phyloP scores from a whole-genome alignment of 2,888 invertebrate genomes.

The Lamellibrachia satsuma region DNA sequence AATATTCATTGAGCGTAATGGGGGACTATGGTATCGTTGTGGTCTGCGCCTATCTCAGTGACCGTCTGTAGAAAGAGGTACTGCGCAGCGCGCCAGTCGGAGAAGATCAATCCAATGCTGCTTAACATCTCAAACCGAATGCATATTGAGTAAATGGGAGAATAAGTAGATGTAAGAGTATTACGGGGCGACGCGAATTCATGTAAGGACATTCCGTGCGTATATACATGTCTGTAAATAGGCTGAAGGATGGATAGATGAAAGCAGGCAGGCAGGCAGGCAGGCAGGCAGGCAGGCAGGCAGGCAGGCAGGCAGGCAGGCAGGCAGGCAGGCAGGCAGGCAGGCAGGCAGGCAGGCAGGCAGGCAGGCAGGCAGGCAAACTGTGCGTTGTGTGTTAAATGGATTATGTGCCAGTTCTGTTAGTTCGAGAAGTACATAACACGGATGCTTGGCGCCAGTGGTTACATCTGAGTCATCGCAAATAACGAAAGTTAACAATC shows the following conservation, averaged over 20 bases:
- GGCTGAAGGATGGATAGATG: neutral
- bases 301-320: conserved; percentile 17
- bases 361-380: neutral
- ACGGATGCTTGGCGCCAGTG: too few relatives aligned
- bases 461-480: too few relatives aligned
- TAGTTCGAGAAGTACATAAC: too few relatives aligned
- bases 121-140: conserved; percentile 1
- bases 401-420: too few relatives aligned
- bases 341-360: conserved; percentile 17
- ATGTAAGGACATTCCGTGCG: neutral
- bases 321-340: conserved; percentile 17
- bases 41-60: neutral
- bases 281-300: conserved; percentile 17
- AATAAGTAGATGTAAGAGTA: neutral
- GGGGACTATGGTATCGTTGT: neutral
- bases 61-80: neutral
- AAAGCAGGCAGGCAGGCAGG: neutral
- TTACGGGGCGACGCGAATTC: neutral
- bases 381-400: neutral
- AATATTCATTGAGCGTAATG: neutral
- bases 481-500: too few relatives aligned
- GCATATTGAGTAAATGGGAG: neutral
- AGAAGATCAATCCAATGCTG: neutral
- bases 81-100: neutral
- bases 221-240: neutral